phyloP scores from a whole-genome alignment of 2,113 vertebrate species.

The Lasiurus borealis region DNA sequence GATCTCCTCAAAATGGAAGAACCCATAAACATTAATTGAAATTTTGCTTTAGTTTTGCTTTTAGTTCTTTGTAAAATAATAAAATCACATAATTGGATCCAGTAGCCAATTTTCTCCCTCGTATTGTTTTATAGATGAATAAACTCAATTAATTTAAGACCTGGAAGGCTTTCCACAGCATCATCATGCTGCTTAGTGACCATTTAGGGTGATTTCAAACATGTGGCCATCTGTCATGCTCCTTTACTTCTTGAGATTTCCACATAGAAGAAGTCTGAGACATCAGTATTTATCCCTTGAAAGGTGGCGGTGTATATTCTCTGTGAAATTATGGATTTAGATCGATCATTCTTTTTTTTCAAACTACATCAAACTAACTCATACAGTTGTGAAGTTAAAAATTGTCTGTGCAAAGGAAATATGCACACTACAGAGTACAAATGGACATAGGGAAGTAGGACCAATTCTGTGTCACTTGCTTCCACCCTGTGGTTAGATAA shows the following conservation, averaged over 20 bases:
- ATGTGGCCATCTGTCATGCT: too few relatives aligned
- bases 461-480: rapidly evolving
- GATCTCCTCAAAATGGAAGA: background rate
- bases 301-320: background rate
- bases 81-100: background rate
- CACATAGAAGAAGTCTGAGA: background rate
- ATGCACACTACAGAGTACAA: background rate
- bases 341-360: background rate
- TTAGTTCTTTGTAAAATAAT: background rate
- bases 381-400: background rate
- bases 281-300: rapidly evolving
- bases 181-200: background rate
- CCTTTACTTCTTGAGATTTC: background rate
- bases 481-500: background rate
- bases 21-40: background rate
- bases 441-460: rapidly evolving
- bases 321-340: background rate
- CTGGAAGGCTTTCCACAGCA: too few relatives aligned
- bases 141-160: background rate
- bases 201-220: too few relatives aligned
- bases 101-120: too few relatives aligned
- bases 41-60: background rate
- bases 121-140: background rate
- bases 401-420: background rate
- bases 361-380: background rate